Evolutionary conservation across 92 coral and sea anemone genomes (phyloP).

Genomic region (Palythoa heliodiscus): DNA sequence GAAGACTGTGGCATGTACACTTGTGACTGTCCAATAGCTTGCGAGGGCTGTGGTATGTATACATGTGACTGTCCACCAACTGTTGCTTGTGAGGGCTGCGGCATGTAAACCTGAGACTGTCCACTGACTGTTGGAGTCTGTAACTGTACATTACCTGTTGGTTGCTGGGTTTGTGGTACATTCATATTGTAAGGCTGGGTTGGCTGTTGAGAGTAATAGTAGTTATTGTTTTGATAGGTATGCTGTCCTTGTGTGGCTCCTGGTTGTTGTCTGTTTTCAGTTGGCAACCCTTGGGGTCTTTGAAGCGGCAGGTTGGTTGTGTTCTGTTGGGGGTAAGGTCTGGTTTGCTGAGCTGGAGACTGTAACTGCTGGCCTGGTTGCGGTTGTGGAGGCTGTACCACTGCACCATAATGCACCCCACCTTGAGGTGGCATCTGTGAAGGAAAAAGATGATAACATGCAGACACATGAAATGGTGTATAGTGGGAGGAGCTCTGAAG

Average conservation of each 20-base stretch:
- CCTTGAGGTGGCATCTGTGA: slow-evolving; percentile 33
- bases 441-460: slow-evolving; percentile 6
- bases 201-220: slow-evolving; percentile 28
- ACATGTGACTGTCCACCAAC: slow-evolving; percentile 12
- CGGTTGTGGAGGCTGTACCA: not conserved
- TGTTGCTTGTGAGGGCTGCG: slow-evolving; percentile 11
- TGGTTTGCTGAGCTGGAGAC: slow-evolving; percentile 12
- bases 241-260: slow-evolving; percentile 13
- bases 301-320: slow-evolving; percentile 1
- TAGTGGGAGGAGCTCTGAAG: not conserved
- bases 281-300: not conserved
- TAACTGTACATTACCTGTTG: slow-evolving; percentile 34
- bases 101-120: slow-evolving; percentile 29
- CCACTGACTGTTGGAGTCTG: slow-evolving; percentile 33
- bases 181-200: slow-evolving; percentile 25
- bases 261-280: not conserved
- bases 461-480: slow-evolving; percentile 29
- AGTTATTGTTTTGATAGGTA: slow-evolving; percentile 22
- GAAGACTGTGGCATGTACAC: slow-evolving; percentile 27
- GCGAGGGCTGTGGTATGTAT: slow-evolving; percentile 10
- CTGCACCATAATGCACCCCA: slow-evolving; percentile 16
- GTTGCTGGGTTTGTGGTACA: slow-evolving; percentile 46
- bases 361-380: slow-evolving; percentile 15
- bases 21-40: not conserved
- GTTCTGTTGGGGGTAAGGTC: slow-evolving; percentile 9